Evolutionary conservation across 2,113 vertebrate species (phyloP).

Genomic region (Onychostruthus taczanowskii): DNA sequence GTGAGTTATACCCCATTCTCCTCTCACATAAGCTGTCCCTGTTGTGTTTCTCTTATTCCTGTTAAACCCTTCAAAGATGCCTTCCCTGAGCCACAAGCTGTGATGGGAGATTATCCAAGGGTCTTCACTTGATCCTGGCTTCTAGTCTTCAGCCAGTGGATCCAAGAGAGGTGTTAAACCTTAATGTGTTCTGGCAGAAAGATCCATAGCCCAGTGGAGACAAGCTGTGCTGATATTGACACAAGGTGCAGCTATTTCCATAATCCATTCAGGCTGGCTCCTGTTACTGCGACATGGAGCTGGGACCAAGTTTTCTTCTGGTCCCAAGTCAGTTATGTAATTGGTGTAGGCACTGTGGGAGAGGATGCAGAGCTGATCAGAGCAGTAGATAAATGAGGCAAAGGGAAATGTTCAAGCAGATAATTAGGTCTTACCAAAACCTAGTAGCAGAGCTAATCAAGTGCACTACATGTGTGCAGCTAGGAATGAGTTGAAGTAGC

Average conservation of each 20-base stretch:
- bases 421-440: neutral
- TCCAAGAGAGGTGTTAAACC: conserved; percentile 47
- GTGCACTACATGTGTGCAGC: neutral
- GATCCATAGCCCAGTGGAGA: neutral
- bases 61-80: conserved; percentile 13
- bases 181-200: conserved; percentile 40
- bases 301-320: neutral
- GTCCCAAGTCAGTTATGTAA: neutral
- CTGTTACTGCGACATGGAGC: neutral
- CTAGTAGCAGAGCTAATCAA: neutral
- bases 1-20: neutral
- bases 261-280: neutral
- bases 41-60: neutral
- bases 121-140: conserved; percentile 15
- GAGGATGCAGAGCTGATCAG: neutral
- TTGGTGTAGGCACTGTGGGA: neutral
- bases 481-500: neutral
- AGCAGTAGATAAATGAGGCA: neutral
- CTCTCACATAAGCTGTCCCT: neutral
- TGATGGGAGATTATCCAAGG: conserved; percentile 46
- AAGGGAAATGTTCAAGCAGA: neutral
- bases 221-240: neutral
- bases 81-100: conserved; percentile 3
- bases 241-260: neutral
- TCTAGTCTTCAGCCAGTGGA: conserved; percentile 5